Percentiles rank a stretch among this genome's conserved stretches.
phyloP scores from a whole-genome alignment of 1,140 invertebrate genomes.

The Planococcus citri region DNA sequence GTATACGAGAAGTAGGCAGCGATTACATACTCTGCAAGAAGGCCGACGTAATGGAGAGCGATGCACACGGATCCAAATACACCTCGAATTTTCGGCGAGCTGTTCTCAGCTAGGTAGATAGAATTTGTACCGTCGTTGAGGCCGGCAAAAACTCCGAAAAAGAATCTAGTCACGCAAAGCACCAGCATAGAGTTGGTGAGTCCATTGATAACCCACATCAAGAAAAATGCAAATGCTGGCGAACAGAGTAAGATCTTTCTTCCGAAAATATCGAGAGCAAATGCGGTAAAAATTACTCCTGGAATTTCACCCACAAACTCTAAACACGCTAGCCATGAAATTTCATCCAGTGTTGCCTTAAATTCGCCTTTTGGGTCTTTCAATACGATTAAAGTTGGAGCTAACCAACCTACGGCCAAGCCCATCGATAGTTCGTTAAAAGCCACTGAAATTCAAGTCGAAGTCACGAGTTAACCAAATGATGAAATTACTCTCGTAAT shows the following conservation, averaged over 20 bases:
- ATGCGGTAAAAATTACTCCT: too few species aligned
- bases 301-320: too few species aligned
- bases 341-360: conserved; percentile 22
- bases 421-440: too few species aligned
- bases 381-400: not conserved
- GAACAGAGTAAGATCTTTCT: too few species aligned
- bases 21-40: not conserved
- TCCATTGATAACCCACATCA: conserved; percentile 26
- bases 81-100: not conserved
- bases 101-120: not conserved
- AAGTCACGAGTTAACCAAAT: too few species aligned
- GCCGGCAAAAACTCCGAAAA: not conserved
- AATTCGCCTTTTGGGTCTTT: not conserved
- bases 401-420: too few species aligned
- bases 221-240: too few species aligned
- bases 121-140: not conserved
- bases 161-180: too few species aligned
- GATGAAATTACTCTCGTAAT: too few species aligned
- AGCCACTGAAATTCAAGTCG: too few species aligned
- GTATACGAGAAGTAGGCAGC: not conserved
- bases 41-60: not conserved
- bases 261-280: too few species aligned
- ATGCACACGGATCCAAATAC: not conserved
- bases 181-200: conserved; percentile 25
- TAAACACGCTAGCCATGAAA: not conserved